Percentiles rank a stretch among this genome's conserved stretches.
phyloP scores from a whole-genome alignment of 2,113 vertebrate genomes.

The Alligator sinensis region DNA sequence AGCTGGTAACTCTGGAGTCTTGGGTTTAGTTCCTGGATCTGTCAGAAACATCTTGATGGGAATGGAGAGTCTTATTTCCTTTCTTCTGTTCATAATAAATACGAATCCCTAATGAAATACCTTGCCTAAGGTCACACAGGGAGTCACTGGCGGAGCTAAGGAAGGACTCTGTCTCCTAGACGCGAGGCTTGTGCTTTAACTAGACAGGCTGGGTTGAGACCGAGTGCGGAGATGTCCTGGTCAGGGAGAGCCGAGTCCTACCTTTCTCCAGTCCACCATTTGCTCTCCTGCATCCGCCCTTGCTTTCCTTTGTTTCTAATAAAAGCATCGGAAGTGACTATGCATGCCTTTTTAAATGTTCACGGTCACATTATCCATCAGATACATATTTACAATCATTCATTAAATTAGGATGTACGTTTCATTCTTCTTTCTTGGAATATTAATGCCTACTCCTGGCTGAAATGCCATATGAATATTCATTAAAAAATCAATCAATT shows the following conservation, averaged over 20 bases:
- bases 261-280: not conserved
- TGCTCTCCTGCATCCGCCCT: not conserved
- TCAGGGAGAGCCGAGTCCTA: not conserved
- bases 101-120: not conserved
- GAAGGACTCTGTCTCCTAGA: accelerated
- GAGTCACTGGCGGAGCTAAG: not conserved
- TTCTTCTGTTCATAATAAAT: not conserved
- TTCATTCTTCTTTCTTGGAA: conserved; percentile 74
- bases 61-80: not conserved
- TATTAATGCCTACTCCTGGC: conserved; percentile 65
- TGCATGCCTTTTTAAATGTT: conserved; percentile 52
- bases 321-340: conserved; percentile 34
- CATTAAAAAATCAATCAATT: conserved; percentile 67
- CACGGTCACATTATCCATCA: conserved; percentile 52
- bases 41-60: not conserved
- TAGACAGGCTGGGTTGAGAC: not conserved
- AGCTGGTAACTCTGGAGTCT: no score
- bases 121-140: not conserved
- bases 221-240: not conserved
- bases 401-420: conserved; percentile 65
- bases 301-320: conserved; percentile 27
- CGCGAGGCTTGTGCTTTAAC: not conserved
- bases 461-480: conserved; percentile 76
- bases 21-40: not conserved
- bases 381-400: conserved; percentile 64